A percentile compares a stretch with the other conserved stretches of the same genome.
phyloP scores from a whole-genome alignment of 2,113 vertebrate species.

The Bubo blakistoni region DNA sequence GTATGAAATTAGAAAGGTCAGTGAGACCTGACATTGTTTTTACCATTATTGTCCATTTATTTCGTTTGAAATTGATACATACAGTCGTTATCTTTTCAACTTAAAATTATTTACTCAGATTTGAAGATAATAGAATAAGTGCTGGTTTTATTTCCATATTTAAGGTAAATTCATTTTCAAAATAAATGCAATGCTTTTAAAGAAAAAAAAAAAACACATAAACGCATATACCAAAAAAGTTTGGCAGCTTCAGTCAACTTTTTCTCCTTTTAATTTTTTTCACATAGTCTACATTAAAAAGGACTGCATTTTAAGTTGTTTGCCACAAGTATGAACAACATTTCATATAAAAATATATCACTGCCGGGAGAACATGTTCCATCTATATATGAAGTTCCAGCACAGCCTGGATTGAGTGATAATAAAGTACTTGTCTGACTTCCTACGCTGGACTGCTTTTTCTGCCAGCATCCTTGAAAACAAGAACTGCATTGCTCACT shows the following conservation, averaged over 20 bases:
- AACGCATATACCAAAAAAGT: not conserved
- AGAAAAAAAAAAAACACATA: not conserved
- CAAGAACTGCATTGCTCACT: not conserved
- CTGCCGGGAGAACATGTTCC: not conserved
- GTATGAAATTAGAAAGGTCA: not conserved
- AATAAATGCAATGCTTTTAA: not conserved
- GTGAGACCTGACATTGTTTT: not conserved
- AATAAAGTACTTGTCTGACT: not conserved
- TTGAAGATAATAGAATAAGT: not conserved
- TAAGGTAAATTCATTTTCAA: not conserved
- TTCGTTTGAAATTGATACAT: not conserved
- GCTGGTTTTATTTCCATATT: not conserved
- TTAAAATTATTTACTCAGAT: not conserved
- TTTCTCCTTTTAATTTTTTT: not conserved
- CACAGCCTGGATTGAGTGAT: not conserved
- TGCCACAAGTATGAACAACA: not conserved
- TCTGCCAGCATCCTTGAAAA: not conserved
- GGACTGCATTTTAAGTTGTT: not conserved
- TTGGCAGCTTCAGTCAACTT: not conserved
- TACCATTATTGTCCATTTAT: not conserved
- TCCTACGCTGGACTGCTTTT: not conserved
- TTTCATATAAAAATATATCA: not conserved
- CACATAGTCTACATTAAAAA: not conserved
- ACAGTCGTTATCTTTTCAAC: not conserved
- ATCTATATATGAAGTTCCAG: not conserved